phyloP scores from a whole-genome alignment of 2,888 invertebrate genomes.

The Tortricodes alternella region DNA sequence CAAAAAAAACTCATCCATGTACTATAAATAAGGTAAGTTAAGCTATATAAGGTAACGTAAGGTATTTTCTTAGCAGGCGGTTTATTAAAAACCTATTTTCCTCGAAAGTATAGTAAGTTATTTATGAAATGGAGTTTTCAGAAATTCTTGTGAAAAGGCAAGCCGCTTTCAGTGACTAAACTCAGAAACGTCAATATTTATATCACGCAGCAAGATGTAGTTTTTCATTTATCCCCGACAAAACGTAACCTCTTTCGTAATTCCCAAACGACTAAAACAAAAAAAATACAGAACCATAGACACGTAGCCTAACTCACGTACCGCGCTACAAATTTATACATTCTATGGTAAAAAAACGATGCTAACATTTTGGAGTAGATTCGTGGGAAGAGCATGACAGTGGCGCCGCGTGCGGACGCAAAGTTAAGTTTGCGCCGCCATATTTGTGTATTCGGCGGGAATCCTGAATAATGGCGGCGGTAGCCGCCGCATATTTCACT shows the following conservation, averaged over 20 bases:
- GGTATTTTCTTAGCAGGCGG: too few relatives aligned
- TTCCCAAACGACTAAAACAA: constrained; percentile 26
- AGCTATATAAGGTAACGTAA: too few relatives aligned
- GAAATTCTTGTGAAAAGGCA: too few relatives aligned
- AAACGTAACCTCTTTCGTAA: constrained; percentile 18
- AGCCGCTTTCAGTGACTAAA: neutral
- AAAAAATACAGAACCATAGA: constrained; percentile 20
- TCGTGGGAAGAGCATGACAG: neutral
- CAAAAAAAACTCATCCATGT: too few relatives aligned
- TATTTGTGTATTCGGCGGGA: constrained; percentile 27
- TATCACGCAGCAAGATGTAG: constrained; percentile 4
- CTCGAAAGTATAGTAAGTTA: too few relatives aligned
- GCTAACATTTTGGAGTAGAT: neutral
- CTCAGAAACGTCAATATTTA: constrained; percentile 2
- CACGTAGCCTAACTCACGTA: constrained; percentile 19
- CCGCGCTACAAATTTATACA: constrained; percentile 2
- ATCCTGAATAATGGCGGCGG: constrained; percentile 25
- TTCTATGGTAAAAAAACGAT: neutral
- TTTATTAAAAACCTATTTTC: too few relatives aligned
- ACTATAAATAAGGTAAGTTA: too few relatives aligned
- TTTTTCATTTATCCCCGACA: constrained; percentile 17
- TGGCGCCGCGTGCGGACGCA: constrained; percentile 15
- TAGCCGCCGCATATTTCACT: constrained; percentile 25
- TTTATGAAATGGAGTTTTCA: too few relatives aligned
- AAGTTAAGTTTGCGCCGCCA: constrained; percentile 4